Percentiles rank a stretch among this genome's conserved stretches.
Evolutionary conservation across 2,888 invertebrate genomes (phyloP).

Genomic region (Drosophila ezoana): DNA sequence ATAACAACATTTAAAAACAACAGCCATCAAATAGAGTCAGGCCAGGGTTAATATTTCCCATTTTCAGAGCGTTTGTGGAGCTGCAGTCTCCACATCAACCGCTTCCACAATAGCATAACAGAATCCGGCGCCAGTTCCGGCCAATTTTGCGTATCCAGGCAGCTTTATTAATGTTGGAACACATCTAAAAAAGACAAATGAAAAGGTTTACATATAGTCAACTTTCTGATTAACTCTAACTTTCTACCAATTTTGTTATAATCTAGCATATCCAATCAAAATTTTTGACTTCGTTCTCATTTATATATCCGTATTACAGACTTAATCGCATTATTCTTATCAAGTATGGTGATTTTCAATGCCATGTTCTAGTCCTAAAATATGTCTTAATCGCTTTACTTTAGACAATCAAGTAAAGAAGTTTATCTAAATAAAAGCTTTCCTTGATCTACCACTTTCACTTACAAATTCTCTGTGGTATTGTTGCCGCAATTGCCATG

Average conservation of each 20-base stretch:
- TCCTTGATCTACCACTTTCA: neutral
- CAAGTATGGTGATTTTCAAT: no score
- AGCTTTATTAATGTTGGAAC: conserved; percentile 75
- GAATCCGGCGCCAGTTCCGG: conserved; percentile 84
- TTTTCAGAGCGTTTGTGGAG: neutral
- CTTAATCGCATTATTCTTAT: no score
- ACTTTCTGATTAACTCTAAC: no score
- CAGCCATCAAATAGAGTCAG: neutral
- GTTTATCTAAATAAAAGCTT: neutral
- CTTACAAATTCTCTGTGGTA: conserved; percentile 83
- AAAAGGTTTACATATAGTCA: neutral
- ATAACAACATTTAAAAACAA: conserved; percentile 16
- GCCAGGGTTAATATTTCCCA: neutral
- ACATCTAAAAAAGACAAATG: conserved; percentile 62
- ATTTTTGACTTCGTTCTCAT: no score
- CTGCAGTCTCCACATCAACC: conserved; percentile 16
- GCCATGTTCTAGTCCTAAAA: no score
- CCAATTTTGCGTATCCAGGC: conserved; percentile 73
- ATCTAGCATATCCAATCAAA: no score
- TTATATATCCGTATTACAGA: no score
- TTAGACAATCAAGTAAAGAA: no score
- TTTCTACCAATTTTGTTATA: no score
- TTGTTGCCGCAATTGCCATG: conserved; percentile 93
- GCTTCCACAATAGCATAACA: conserved; percentile 78
- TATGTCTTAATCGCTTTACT: no score